Evolutionary conservation across 2,797 vertebrate species (phyloP).

Genomic region (Tenualosa ilisha): DNA sequence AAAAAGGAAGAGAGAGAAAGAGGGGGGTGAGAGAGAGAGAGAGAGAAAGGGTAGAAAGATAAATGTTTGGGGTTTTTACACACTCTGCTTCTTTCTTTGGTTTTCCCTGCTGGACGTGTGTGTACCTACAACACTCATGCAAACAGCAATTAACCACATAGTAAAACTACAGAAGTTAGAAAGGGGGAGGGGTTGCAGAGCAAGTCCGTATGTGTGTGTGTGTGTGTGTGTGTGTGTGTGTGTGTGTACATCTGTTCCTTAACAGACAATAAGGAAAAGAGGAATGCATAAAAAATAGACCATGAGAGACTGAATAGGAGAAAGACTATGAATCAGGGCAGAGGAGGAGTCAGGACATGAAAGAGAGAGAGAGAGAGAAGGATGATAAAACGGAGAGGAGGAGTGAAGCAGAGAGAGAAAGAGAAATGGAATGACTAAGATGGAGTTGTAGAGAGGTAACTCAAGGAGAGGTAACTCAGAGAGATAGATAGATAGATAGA

Average conservation of each 20-base stretch:
- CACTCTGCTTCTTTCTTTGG: not conserved
- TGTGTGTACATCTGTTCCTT: not conserved
- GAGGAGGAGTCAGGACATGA: too few species aligned
- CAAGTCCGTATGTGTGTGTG: not conserved
- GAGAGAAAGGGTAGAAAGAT: not conserved
- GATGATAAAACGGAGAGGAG: too few species aligned
- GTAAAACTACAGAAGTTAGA: not conserved
- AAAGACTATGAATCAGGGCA: not conserved
- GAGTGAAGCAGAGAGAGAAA: too few species aligned
- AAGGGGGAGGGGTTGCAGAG: not conserved
- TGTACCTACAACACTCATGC: not conserved
- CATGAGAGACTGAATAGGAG: not conserved
- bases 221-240: slow-evolving; percentile 14
- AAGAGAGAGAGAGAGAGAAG: not conserved
- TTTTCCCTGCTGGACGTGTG: not conserved
- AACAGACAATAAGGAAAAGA: not conserved
- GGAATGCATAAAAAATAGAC: not conserved
- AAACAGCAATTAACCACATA: not conserved
- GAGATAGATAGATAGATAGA: too few species aligned
- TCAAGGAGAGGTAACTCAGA: too few species aligned
- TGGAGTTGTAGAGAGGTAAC: not conserved
- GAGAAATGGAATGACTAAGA: not conserved
- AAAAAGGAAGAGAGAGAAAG: not conserved
- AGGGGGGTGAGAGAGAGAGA: not conserved
- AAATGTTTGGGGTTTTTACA: not conserved